Conservation (phyloP, 2,113 vertebrate genomes). For the Perca flavescens region DNA sequence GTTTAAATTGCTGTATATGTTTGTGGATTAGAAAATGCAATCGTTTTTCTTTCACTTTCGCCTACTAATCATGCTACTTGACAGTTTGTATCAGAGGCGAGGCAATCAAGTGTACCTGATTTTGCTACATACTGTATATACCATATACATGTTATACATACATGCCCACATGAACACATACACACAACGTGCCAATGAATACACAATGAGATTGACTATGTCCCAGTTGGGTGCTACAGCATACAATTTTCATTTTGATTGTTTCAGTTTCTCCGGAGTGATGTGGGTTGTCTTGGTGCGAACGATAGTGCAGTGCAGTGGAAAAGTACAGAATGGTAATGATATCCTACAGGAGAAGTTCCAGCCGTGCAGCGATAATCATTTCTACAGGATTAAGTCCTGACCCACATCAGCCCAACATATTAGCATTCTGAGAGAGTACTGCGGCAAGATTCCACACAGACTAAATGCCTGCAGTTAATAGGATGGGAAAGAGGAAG, state of each 20-base stretch:
- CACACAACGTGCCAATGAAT: conserved; percentile 4
- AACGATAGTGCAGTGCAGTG: conserved; percentile 54
- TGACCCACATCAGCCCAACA: conserved; percentile 80
- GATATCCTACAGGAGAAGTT: conserved; percentile 80
- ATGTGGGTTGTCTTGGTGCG: conserved; percentile 55
- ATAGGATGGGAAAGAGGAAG: conserved; percentile 55
- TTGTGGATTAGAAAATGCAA: background rate
- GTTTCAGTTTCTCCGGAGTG: conserved; percentile 50
- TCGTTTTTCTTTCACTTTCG: background rate
- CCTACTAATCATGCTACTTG: background rate
- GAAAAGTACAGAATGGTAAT: conserved; percentile 77
- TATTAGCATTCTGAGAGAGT: conserved; percentile 80
- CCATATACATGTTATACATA: background rate
- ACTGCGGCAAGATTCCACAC: conserved; percentile 71
- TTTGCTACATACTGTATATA: background rate
- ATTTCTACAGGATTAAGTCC: conserved; percentile 84
- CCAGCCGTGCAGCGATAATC: conserved; percentile 78
- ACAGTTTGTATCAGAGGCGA: background rate
- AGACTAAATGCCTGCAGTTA: conserved; percentile 65
- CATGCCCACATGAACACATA: background rate
- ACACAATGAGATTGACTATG: background rate
- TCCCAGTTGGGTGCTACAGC: conserved; percentile 33
- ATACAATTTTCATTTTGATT: conserved; percentile 53
- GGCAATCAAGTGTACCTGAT: background rate
- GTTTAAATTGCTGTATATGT: background rate